Base-by-base conservation (phyloP, 2,113 vertebrate species). In the Madoqua kirkii region DNA sequence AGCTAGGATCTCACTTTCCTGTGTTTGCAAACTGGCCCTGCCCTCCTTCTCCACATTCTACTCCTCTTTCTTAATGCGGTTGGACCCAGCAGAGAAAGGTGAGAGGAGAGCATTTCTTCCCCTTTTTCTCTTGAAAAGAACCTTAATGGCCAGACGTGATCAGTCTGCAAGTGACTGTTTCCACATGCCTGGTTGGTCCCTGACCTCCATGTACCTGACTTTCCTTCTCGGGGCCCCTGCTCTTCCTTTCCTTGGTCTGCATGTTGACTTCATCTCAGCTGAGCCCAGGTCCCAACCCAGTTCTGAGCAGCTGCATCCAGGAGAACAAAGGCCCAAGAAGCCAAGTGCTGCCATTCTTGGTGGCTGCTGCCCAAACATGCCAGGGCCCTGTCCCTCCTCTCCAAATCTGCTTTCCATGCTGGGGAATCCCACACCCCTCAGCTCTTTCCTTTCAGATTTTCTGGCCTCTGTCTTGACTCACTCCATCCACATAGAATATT, bases 61-160 rank as follows among this genome's bases (percentile, higher is more conserved):
- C 60, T 50, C 76, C 15, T 45, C 17, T 40, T 29, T 33, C 33
- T 27, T 27, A n/a, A 78, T 54, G 43, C 48, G 50, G 33, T 23
- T 23, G 33, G 36, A 50, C 29, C 87, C 52, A 50, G 14, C 21
- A 33, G 19, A 57, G 87, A 88, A 88, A 57, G 52, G 79, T 84
- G 76, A n/a, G 57, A 96, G 36, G 62, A 82, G 31, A 45, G 40
- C 23, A 76, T 82, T 96, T 86, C 83, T 43, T 67, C 31, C 55
- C 60, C 48, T 43, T 14, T 60, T 45, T 81, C 78, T 43, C 84
- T 89, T 67, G 40, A 71, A 48, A 3, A 85, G 91, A 62, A 92
- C 54, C 31, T 45, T 48, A 79, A 88, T 11, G 29, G 71, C 52
- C 40, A 54, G 48, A 45, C 10, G 7, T 54, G 29, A 31, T 52